These are phyloP conservation scores for Clarias macrocephalus DNA, from an alignment of 2,113 vertebrate species.

Conservation along the genomic window DNA sequence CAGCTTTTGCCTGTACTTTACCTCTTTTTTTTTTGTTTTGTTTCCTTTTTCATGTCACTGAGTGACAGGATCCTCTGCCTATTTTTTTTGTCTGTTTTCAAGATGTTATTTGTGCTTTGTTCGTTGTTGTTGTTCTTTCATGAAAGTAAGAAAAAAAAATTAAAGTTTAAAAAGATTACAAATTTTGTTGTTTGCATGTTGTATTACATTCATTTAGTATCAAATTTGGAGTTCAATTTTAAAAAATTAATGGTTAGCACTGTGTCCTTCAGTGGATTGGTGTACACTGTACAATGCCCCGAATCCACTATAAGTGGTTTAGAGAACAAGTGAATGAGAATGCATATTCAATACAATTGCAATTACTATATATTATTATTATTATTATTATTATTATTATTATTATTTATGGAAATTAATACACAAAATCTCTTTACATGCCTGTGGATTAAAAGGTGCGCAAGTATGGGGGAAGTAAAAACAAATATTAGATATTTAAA, in stretches of 20 bases:
- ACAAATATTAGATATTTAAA: background rate
- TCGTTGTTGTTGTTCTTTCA: constrained; percentile 73
- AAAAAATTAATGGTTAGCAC: background rate
- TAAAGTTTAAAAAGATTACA: constrained; percentile 56
- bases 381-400: too few species aligned
- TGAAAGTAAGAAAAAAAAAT: constrained; percentile 68
- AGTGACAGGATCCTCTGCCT: constrained; percentile 61
- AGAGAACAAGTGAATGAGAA: too few species aligned
- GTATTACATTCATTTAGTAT: background rate
- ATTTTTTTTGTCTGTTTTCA: constrained; percentile 68
- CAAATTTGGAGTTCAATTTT: background rate
- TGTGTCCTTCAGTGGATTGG: too few species aligned
- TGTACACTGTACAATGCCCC: too few species aligned
- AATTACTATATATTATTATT: too few species aligned
- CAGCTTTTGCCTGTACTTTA: constrained; percentile 65
- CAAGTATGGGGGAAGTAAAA: background rate
- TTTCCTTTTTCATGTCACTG: constrained; percentile 58
- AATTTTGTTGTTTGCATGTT: background rate
- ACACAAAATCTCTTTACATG: background rate
- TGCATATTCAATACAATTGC: background rate
- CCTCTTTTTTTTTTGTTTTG: constrained; percentile 49
- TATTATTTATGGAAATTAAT: background rate
- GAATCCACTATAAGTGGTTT: too few species aligned
- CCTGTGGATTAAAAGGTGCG: background rate
- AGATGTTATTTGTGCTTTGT: constrained; percentile 75